A percentile compares a stretch with the other conserved stretches of the same genome.
Evolutionary conservation across 2,888 invertebrate species (phyloP).

Genomic region (Amphipoea oculea): DNA sequence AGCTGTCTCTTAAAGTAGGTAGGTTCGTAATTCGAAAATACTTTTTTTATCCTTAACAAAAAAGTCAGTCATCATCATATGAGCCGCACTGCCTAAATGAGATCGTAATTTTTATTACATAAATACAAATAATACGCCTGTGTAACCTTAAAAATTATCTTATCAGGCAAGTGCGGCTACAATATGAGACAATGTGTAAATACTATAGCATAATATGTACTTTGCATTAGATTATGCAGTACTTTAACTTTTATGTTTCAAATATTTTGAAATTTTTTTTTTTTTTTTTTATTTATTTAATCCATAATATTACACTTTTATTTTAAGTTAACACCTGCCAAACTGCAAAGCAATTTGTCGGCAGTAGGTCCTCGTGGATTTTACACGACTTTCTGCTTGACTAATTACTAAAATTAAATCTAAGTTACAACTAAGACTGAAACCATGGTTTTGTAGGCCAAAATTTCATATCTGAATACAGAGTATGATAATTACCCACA

Average conservation of each 20-base stretch:
- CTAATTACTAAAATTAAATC: too few species aligned
- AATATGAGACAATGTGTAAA: slow-evolving; percentile 20
- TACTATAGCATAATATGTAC: slow-evolving; percentile 35
- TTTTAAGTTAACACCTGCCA: too few species aligned
- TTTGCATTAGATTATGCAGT: slow-evolving; percentile 26
- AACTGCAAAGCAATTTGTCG: too few species aligned
- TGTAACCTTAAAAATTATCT: slow-evolving; percentile 48
- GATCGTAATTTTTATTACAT: slow-evolving; percentile 12
- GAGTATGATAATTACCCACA: too few species aligned
- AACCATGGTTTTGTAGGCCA: too few species aligned
- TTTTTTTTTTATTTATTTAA: too few species aligned
- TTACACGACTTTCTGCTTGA: too few species aligned
- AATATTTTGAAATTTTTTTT: too few species aligned
- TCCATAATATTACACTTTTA: too few species aligned
- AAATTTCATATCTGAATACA: too few species aligned
- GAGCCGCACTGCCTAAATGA: slow-evolving; percentile 5
- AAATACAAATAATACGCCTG: slow-evolving; percentile 28
- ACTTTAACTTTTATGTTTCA: slow-evolving; percentile 12
- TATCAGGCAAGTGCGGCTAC: slow-evolving; percentile 43
- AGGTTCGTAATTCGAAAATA: background rate
- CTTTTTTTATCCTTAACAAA: background rate
- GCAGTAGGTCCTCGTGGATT: too few species aligned
- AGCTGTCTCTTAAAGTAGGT: background rate
- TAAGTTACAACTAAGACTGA: too few species aligned
- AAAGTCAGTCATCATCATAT: background rate